Conservation (phyloP, 2,797 vertebrate genomes). For the Micromesistius poutassou region DNA sequence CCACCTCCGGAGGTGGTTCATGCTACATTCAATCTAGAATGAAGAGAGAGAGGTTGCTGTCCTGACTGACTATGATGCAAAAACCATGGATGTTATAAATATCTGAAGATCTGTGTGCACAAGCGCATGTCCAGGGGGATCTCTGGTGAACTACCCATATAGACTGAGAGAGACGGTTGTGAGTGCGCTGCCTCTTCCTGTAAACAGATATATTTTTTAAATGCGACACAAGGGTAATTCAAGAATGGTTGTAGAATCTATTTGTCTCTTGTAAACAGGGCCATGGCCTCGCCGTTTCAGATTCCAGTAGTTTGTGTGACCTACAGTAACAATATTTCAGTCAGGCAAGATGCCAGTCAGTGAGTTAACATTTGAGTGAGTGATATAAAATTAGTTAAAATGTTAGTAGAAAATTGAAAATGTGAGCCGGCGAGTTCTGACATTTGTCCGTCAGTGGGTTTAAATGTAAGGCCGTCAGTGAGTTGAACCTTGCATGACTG, state of each 20-base stretch:
- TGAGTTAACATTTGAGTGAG: neutral
- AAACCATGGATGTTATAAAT: neutral
- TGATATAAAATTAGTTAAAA: neutral
- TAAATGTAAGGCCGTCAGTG: neutral
- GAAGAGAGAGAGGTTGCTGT: too few relatives aligned
- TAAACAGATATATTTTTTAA: too few relatives aligned
- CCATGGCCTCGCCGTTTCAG: neutral
- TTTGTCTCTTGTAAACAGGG: too few relatives aligned
- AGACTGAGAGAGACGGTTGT: too few relatives aligned
- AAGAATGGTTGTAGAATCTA: too few relatives aligned
- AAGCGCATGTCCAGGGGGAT: too few relatives aligned
- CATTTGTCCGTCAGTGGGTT: neutral
- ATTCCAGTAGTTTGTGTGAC: neutral
- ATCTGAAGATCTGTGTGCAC: too few relatives aligned
- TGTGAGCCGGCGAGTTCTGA: neutral
- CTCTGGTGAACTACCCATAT: too few relatives aligned
- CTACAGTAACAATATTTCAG: neutral
- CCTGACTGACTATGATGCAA: neutral
- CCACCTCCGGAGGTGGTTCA: too few relatives aligned
- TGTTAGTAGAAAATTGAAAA: neutral
- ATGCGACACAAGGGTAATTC: too few relatives aligned
- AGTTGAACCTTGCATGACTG: neutral
- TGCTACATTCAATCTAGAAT: neutral
- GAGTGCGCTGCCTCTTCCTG: too few relatives aligned
- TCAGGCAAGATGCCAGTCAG: neutral